Conservation (phyloP, 2,113 vertebrate genomes). For the Prinia subflava region DNA sequence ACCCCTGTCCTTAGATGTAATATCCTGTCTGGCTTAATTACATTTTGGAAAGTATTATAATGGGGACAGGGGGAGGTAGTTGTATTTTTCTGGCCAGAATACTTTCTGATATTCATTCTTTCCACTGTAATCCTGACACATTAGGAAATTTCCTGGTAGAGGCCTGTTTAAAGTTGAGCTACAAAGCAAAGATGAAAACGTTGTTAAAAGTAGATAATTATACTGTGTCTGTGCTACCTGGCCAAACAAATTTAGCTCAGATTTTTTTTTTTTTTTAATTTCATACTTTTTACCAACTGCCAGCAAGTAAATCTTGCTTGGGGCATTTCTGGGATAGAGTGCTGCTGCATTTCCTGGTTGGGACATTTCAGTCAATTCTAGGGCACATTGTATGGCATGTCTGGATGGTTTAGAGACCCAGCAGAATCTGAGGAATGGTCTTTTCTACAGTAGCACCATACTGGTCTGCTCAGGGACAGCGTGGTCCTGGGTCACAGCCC, state of each 20-base stretch:
- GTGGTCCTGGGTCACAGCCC: background rate
- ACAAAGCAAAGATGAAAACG: background rate
- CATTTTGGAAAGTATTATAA: background rate
- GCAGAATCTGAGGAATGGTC: background rate
- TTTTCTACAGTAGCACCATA: background rate
- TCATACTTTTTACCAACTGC: background rate
- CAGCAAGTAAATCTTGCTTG: background rate
- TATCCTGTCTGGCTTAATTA: background rate
- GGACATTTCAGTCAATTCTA: background rate
- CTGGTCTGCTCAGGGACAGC: rapidly evolving
- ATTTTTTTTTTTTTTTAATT: background rate
- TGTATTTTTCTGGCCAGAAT: background rate
- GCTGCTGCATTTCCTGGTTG: background rate
- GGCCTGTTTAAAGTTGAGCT: background rate
- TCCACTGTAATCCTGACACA: background rate
- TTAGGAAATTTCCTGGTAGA: background rate
- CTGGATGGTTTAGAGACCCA: background rate
- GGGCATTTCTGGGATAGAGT: background rate
- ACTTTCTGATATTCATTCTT: background rate
- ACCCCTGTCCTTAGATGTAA: background rate
- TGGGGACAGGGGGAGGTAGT: background rate
- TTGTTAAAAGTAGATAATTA: background rate
- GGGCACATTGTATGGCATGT: rapidly evolving
- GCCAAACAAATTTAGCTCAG: background rate
- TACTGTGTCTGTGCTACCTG: background rate